A percentile compares a stretch with the other conserved stretches of the same genome.
These are phyloP conservation scores for Archaeoteleia sp. DNA, from an alignment of 2,888 invertebrate genomes.

Conservation along the genomic window DNA sequence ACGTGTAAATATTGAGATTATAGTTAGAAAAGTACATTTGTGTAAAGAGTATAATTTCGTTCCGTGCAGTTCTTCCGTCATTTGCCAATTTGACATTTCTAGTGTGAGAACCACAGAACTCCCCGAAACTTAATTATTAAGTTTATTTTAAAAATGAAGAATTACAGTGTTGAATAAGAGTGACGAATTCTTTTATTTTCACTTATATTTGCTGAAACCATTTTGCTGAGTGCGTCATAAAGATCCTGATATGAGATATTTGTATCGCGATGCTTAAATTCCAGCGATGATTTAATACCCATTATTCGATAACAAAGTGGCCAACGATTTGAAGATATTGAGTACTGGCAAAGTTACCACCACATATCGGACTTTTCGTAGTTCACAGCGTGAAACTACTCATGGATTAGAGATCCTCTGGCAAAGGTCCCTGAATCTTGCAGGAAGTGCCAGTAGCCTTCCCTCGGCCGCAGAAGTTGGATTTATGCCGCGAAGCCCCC, in stretches of 20 bases:
- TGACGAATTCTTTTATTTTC: conserved; percentile 18
- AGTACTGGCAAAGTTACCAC: conserved; percentile 54
- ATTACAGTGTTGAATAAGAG: no score
- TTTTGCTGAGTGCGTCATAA: conserved; percentile 46
- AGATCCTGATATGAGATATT: conserved; percentile 47
- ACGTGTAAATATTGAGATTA: no score
- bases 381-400: conserved; percentile 55
- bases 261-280: conserved; percentile 41
- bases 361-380: conserved; percentile 53
- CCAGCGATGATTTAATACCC: conserved; percentile 47
- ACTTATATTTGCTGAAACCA: conserved; percentile 19
- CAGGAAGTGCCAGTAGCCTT: conserved; percentile 61
- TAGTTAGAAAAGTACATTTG: no score
- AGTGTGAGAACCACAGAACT: no score
- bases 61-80: no score
- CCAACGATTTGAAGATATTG: conserved; percentile 57
- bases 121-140: no score
- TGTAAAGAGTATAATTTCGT: no score
- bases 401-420: conserved; percentile 70
- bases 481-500: conserved; percentile 70
- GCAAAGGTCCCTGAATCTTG: conserved; percentile 72
- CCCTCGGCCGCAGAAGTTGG: conserved; percentile 69
- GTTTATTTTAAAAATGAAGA: no score
- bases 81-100: no score
- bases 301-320: conserved; percentile 53